Evolutionary conservation across 2,888 invertebrate species (phyloP), one percentile per base, ranked within the genome.

Genomic region (Calameuta filiformis): DNA sequence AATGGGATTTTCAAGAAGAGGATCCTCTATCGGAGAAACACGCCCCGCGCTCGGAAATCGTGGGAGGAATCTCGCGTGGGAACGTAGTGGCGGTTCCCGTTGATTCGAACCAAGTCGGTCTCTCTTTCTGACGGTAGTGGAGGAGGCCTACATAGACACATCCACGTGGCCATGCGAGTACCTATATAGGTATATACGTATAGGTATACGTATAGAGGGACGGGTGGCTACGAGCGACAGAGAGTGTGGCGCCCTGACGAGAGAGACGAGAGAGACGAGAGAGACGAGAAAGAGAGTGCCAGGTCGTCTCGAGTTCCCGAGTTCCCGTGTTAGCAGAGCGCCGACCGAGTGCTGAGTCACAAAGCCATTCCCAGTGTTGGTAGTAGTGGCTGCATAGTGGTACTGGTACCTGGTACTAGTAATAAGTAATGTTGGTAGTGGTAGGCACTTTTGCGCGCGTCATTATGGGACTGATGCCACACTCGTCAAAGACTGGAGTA

Each of bases 1-100:
- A 77, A 79, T 76, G 69, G 23, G 23, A 56, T 77, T 76, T 34
- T 77, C 30, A 33, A 73, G 73, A 82, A 73, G 80, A 80, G 81
- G 81, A 82, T 82, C 83, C 82, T 83, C 79, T 81, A 83, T 83
- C 83, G 78, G 78, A 80, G 81, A 77, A 79, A 83, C 81, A 83
- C 84, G 82, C 79, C 80, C 83, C 78, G 81, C 78, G 79, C 79
- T 78, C 79, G 75, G 78, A 81, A 85, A 84, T 86, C 86, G 87
- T 86, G 86, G 85, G 86, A 87, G 86, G 86, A 86, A 85, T 86
- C 81, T 83, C 81, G 85, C 87, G 88, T 88, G 88, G 87, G 88
- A 86, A 86, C 83, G 73, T 68, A 40, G 73, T 68, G 76, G 76
- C 79, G 77, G 79, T 76, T 33, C 76, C 71, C 76, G 73, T 33